Percentiles rank a stretch among this genome's conserved stretches.
Evolutionary conservation across 2,888 invertebrate genomes (phyloP).

Genomic region (Cybosia mesomella): DNA sequence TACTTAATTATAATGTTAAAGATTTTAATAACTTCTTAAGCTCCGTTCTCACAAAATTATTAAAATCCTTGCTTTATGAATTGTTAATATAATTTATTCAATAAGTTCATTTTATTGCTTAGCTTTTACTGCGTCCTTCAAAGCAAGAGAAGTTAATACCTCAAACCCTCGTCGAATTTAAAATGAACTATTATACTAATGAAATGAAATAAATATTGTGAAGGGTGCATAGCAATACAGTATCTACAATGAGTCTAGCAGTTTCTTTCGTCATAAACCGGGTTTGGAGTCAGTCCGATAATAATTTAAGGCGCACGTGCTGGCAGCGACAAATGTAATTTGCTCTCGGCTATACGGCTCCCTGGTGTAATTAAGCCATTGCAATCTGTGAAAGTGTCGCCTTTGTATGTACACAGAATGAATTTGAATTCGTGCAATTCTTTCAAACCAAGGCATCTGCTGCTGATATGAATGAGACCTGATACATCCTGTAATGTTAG

Average conservation of each 20-base stretch:
- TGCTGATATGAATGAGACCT: neutral
- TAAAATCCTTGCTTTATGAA: neutral
- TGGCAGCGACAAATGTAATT: slow-evolving; percentile 55
- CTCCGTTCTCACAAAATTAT: neutral
- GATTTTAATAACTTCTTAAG: neutral
- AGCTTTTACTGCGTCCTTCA: slow-evolving; percentile 1
- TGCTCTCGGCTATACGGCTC: slow-evolving; percentile 44
- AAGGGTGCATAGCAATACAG: neutral
- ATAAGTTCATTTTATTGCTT: neutral
- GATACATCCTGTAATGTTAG: neutral
- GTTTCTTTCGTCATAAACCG: slow-evolving; percentile 51
- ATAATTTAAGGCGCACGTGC: slow-evolving; percentile 63
- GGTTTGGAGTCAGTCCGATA: slow-evolving; percentile 48
- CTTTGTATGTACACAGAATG: neutral
- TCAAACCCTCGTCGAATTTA: neutral
- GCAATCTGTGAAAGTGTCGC: slow-evolving; percentile 26
- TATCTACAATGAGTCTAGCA: slow-evolving; percentile 47
- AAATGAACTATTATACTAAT: neutral
- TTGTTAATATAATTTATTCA: neutral
- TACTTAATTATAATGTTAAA: neutral
- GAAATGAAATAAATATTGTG: neutral
- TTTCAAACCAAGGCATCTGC: neutral
- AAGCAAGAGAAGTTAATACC: neutral
- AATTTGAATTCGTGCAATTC: slow-evolving; percentile 5
- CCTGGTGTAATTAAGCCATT: slow-evolving; percentile 33